phyloP scores from a whole-genome alignment of 2,888 invertebrate genomes.

The Dusona sp. region DNA sequence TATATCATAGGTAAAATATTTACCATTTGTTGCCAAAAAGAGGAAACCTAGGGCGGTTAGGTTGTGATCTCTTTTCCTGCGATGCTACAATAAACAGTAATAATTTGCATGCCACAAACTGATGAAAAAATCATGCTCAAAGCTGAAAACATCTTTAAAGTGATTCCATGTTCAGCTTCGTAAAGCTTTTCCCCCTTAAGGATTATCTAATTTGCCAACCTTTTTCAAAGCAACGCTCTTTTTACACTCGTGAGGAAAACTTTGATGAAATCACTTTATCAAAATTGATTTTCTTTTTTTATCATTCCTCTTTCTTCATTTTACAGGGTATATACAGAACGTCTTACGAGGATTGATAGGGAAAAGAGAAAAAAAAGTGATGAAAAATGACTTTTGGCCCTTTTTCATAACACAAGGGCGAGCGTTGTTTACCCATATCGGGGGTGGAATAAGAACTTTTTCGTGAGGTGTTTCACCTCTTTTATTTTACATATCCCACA shows the following conservation, averaged over 20 bases:
- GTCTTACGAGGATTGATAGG: neutral
- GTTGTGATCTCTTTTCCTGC: neutral
- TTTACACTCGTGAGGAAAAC: neutral
- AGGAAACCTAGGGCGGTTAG: constrained; percentile 1
- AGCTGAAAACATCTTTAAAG: neutral
- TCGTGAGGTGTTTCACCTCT: neutral
- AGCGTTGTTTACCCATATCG: neutral
- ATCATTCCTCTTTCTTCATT: neutral
- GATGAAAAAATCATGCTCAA: constrained; percentile 46
- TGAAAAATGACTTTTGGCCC: neutral
- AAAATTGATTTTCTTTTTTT: neutral
- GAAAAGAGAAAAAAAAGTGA: neutral
- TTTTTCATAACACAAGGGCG: neutral
- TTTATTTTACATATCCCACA: neutral
- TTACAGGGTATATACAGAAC: neutral
- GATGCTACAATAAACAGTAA: constrained; percentile 8
- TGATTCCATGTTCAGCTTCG: neutral
- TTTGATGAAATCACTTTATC: neutral
- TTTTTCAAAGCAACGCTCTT: neutral
- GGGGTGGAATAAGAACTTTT: neutral
- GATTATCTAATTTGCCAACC: neutral
- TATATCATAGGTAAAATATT: neutral
- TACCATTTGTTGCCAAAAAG: constrained; percentile 25
- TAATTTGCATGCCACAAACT: constrained; percentile 42
- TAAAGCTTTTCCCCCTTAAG: neutral